phyloP scores from a whole-genome alignment of 2,888 invertebrate genomes.

The Falcaria lacertinaria region DNA sequence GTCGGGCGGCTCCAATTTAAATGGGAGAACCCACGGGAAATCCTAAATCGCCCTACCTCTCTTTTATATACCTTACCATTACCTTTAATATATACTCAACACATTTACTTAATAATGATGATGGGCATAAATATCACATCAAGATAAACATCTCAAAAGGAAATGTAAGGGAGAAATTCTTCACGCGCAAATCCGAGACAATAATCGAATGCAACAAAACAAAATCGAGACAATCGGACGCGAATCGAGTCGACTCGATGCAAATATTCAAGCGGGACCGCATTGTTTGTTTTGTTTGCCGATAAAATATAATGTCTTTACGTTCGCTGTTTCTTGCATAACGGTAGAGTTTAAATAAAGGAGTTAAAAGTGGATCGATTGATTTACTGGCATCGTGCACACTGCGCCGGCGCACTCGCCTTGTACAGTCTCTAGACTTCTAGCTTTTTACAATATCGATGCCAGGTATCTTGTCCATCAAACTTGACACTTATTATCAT shows the following conservation, averaged over 20 bases:
- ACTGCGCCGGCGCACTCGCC: background rate
- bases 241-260: conserved; percentile 29
- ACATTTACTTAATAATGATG: background rate
- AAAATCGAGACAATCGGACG: conserved; percentile 54
- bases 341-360: background rate
- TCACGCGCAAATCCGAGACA: conserved; percentile 37
- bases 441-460: too few relatives aligned
- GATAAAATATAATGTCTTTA: conserved; percentile 25
- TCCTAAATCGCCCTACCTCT: too few relatives aligned
- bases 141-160: conserved; percentile 15
- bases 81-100: too few relatives aligned
- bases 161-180: conserved; percentile 33
- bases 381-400: background rate
- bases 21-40: too few relatives aligned
- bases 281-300: conserved; percentile 26
- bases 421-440: too few relatives aligned
- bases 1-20: too few relatives aligned
- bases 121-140: background rate
- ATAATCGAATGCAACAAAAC: conserved; percentile 48
- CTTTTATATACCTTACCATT: too few relatives aligned
- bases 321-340: conserved; percentile 18
- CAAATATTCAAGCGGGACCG: conserved; percentile 33
- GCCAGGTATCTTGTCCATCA: too few relatives aligned
- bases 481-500: too few relatives aligned
- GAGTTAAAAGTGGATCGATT: background rate